Percentiles rank a stretch among this genome's conserved stretches.
Evolutionary conservation across 2,113 vertebrate species (phyloP).

Genomic region (Halcyon senegalensis): DNA sequence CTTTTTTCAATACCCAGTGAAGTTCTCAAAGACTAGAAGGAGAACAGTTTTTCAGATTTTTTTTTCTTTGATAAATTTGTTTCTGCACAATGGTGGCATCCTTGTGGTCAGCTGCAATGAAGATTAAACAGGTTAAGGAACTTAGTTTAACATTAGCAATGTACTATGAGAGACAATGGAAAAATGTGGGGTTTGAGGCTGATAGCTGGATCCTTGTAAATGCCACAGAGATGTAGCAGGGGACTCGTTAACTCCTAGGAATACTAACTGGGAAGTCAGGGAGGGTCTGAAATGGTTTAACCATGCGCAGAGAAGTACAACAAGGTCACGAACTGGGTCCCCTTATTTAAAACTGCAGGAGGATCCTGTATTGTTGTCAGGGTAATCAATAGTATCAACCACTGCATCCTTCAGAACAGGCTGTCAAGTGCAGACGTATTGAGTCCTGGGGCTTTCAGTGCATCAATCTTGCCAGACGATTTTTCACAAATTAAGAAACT

Average conservation of each 20-base stretch:
- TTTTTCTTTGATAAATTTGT: slow-evolving; percentile 7
- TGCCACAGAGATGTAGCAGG: background rate
- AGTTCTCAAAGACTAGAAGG: background rate
- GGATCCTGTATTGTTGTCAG: background rate
- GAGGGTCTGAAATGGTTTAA: background rate
- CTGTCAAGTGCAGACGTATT: background rate
- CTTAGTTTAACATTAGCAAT: background rate
- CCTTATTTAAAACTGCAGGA: background rate
- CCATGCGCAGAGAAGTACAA: background rate
- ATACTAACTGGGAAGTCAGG: background rate
- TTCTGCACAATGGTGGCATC: background rate
- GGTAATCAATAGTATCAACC: background rate
- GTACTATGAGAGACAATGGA: background rate
- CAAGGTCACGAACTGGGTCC: background rate
- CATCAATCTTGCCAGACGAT: background rate
- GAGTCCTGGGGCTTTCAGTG: background rate
- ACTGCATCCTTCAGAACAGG: background rate
- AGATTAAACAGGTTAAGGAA: background rate
- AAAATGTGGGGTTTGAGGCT: background rate
- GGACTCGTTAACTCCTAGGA: background rate
- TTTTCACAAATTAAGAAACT: background rate
- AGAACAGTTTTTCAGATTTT: background rate
- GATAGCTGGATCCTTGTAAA: background rate
- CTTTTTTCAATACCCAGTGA: slow-evolving; percentile 18
- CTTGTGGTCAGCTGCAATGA: background rate